A percentile compares a stretch with the other conserved stretches of the same genome.
Conservation (phyloP, 2,113 vertebrate genomes). For the Asarcornis scutulata region DNA sequence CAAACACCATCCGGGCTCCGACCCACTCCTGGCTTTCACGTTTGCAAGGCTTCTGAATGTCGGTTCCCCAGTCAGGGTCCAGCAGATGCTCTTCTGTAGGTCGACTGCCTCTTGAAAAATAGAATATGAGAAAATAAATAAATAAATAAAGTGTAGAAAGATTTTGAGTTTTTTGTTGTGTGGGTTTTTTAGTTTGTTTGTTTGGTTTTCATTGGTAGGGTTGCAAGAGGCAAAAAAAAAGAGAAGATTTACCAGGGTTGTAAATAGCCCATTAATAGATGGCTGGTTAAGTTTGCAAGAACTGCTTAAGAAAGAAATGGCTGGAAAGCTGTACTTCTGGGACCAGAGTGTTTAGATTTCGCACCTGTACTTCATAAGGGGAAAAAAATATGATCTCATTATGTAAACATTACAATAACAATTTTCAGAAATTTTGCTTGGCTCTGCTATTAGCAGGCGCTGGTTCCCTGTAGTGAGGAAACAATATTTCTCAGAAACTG, state of each 20-base stretch:
- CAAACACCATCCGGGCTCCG: slow-evolving; percentile 75
- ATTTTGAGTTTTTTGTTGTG: not conserved
- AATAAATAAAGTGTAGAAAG: not conserved
- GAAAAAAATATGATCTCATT: slow-evolving; percentile 78
- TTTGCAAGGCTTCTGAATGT: slow-evolving; percentile 43
- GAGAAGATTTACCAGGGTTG: not conserved
- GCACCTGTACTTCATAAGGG: slow-evolving; percentile 79
- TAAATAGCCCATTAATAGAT: slow-evolving; percentile 2
- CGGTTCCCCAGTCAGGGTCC: slow-evolving; percentile 13
- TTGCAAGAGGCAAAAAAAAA: not conserved
- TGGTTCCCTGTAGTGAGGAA: slow-evolving; percentile 72
- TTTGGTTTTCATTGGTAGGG: not conserved
- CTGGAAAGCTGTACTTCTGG: slow-evolving; percentile 53
- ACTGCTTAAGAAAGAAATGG: slow-evolving; percentile 51
- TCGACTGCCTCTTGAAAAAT: slow-evolving; percentile 22
- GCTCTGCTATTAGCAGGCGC: slow-evolving; percentile 54
- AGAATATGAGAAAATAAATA: not conserved
- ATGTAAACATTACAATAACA: slow-evolving; percentile 77
- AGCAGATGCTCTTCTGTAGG: slow-evolving; percentile 53
- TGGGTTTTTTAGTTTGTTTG: not conserved
- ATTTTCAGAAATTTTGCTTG: slow-evolving; percentile 79
- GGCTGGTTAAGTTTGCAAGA: slow-evolving; percentile 9
- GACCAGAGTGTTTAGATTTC: slow-evolving; percentile 63
- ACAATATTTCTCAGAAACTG: slow-evolving; percentile 71
- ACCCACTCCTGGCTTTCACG: slow-evolving; percentile 56